A percentile compares a stretch with the other conserved stretches of the same genome.
phyloP scores from a whole-genome alignment of 2,113 vertebrate genomes.

The Monopterus albus region DNA sequence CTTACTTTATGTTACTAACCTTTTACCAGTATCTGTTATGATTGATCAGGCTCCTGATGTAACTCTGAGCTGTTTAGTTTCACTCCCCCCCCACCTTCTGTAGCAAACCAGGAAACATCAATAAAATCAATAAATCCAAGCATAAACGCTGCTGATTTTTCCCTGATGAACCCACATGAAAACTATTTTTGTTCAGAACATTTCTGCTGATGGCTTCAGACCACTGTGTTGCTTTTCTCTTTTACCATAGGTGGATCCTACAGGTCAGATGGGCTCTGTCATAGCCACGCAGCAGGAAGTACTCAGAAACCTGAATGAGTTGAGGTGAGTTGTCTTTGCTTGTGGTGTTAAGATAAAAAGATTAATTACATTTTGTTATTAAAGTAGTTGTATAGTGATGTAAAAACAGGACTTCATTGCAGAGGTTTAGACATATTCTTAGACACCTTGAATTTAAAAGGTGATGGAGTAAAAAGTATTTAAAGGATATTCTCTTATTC shows the following conservation, averaged over 20 bases:
- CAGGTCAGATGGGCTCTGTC: constrained; percentile 83
- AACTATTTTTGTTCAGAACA: too few relatives aligned
- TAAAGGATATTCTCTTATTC: not conserved
- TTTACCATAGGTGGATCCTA: constrained; percentile 78
- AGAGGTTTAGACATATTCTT: not conserved
- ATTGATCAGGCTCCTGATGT: too few relatives aligned
- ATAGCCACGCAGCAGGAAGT: constrained; percentile 89
- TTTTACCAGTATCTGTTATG: too few relatives aligned
- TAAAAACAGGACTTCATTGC: not conserved
- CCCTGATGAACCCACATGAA: too few relatives aligned
- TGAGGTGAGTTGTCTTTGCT: constrained; percentile 83
- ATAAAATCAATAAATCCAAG: too few relatives aligned
- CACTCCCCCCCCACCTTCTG: too few relatives aligned
- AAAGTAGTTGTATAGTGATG: not conserved
- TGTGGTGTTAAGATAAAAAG: not conserved
- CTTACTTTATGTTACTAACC: too few relatives aligned
- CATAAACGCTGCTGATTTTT: too few relatives aligned
- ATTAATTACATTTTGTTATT: constrained; percentile 1
- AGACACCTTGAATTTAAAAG: not conserved
- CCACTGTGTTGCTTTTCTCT: constrained; percentile 16
- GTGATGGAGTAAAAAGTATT: not conserved
- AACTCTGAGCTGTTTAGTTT: too few relatives aligned
- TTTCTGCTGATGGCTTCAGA: too few relatives aligned
- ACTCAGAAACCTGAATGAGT: constrained; percentile 88
- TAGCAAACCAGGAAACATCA: too few relatives aligned